A percentile compares a stretch with the other conserved stretches of the same genome.
Evolutionary conservation across 2,797 vertebrate species (phyloP).

Genomic region (Buphagus erythrorhynchus): DNA sequence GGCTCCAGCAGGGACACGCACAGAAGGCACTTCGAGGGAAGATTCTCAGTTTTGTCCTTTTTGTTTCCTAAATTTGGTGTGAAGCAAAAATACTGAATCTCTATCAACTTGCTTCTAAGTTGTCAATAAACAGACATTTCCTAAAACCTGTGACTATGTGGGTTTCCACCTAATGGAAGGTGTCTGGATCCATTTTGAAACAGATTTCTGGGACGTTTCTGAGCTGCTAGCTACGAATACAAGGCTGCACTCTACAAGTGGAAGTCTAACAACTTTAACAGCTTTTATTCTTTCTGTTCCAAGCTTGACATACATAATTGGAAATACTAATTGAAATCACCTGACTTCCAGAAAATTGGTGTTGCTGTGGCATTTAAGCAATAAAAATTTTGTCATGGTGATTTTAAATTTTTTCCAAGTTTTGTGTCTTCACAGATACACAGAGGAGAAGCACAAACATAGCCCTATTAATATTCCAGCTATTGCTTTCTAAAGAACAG

Average conservation of each 20-base stretch:
- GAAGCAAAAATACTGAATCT: not conserved
- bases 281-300: not conserved
- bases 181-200: not conserved
- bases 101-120: not conserved
- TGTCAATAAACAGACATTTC: not conserved
- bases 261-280: not conserved
- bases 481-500: not conserved
- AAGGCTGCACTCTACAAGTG: not conserved
- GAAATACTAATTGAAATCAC: not conserved
- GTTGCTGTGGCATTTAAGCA: not conserved
- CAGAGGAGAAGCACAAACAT: not conserved
- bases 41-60: not conserved
- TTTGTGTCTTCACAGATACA: not conserved
- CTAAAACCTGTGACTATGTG: not conserved
- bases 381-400: not conserved
- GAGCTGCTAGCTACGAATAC: not conserved
- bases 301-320: not conserved
- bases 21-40: fast-evolving
- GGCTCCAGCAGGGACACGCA: fast-evolving
- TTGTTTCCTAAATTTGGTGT: not conserved
- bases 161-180: not conserved
- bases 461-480: not conserved
- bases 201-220: not conserved
- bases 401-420: not conserved
- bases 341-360: not conserved